A percentile compares a stretch with the other conserved stretches of the same genome.
Evolutionary conservation across 64 coral and sea anemone species (phyloP).

Genomic region (Actinia tenebrosa): DNA sequence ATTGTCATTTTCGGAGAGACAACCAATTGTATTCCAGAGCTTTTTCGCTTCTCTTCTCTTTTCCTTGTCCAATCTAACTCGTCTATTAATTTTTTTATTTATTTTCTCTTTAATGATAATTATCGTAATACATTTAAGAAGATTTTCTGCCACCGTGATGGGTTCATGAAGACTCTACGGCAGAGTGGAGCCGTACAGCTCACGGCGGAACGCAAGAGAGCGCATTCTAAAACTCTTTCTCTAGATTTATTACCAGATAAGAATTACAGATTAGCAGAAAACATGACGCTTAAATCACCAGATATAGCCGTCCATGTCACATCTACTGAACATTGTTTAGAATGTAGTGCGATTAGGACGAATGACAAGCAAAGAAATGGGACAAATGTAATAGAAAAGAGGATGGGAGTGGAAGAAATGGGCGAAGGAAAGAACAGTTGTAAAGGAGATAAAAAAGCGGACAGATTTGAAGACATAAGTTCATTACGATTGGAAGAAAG

Average conservation of each 20-base stretch:
- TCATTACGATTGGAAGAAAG: neutral
- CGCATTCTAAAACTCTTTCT: neutral
- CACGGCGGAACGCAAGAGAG: neutral
- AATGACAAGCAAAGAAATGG: neutral
- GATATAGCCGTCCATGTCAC: neutral
- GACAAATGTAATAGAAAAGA: neutral
- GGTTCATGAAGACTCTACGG: neutral
- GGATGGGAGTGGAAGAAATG: neutral
- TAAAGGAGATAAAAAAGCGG: neutral
- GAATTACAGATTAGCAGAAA: neutral
- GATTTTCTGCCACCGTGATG: neutral
- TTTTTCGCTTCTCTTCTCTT: constrained; percentile 13
- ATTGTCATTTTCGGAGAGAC: neutral
- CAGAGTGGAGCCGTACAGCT: neutral
- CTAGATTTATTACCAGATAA: neutral
- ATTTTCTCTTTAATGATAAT: constrained; percentile 35
- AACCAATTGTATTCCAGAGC: neutral
- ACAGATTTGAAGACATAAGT: neutral
- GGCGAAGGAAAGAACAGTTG: neutral
- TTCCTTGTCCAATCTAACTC: constrained; percentile 32
- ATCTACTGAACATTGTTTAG: neutral
- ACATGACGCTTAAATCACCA: neutral
- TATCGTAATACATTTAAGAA: neutral
- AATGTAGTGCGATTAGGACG: neutral
- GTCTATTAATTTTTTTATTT: constrained; percentile 33